Base-by-base conservation (phyloP, 2,113 vertebrate genomes). In the Pholis gunnellus region DNA sequence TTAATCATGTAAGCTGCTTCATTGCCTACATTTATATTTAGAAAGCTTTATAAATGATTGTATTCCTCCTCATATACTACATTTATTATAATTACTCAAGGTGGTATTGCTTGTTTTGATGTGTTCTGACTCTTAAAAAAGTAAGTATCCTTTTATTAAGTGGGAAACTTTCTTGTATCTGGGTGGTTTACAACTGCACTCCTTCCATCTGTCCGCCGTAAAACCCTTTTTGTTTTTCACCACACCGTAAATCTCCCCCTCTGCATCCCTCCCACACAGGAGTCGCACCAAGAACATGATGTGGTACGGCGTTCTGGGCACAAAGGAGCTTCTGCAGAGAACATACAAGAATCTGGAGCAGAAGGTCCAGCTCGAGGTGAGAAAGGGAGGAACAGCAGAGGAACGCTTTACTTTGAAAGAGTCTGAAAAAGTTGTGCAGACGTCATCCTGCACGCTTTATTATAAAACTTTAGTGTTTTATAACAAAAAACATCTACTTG, bases 261-360 rank as follows among this genome's bases (percentile, higher is more conserved):
- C 27, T 72, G 8, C 25, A 6, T 72, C 1, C 68, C 70, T 91
- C 40, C 52, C 65, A 66, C 91, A 70, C 87, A 99, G 98, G 93
- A 99, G 98, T 90, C 96, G 98, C 34, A 99, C 98, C 0, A 99
- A 99, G 94, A 99, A 99, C 87, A 97, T 99, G 97, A 99, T 99
- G 98, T 99, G 98, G 98, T 99, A 99, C 65, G 98, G 98, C 17
- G 98, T 99, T 67, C 92, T 99, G 90, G 98, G 98, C 65, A 99
- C 98, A 0, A 97, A 98, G 89, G 98, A 99, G 87, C 95, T 99
- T 14, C 92, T 99, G 67, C 98, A 99, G 91, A 96, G 98, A 84
- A 99, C 98, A 0, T 99, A 99, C 79, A 99, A 99, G 94, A 99
- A 99, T 85, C 93, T 99, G 87, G 98, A 99, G 92, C 98, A 99